phyloP scores from a whole-genome alignment of 1,140 invertebrate genomes.

The Platorchestia sp. region DNA sequence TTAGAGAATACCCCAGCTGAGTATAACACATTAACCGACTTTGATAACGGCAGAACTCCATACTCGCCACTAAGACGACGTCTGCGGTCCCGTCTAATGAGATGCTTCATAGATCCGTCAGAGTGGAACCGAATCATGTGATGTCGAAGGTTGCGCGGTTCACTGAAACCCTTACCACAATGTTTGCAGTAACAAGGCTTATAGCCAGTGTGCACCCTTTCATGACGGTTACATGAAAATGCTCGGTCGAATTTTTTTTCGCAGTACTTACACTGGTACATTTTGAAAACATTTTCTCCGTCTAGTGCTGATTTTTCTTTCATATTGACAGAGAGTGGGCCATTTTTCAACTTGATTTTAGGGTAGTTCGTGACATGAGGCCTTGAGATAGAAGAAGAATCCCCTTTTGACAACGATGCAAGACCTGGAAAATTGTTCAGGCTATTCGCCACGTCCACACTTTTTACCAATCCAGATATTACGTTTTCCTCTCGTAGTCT shows the following conservation, averaged over 20 bases:
- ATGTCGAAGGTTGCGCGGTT: constrained; percentile 72
- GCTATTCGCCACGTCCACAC: neutral
- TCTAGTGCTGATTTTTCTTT: constrained; percentile 22
- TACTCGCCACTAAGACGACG: constrained; percentile 59
- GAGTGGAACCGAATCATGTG: constrained; percentile 72
- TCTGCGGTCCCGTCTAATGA: constrained; percentile 67
- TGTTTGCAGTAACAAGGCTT: constrained; percentile 72
- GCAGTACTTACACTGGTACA: constrained; percentile 71
- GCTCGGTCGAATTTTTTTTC: constrained; percentile 75
- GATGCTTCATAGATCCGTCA: constrained; percentile 70
- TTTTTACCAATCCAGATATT: neutral
- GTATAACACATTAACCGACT: constrained; percentile 33
- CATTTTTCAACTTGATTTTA: neutral
- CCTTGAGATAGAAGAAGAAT: neutral
- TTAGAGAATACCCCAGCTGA: constrained; percentile 36
- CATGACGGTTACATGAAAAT: constrained; percentile 72
- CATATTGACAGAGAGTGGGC: neutral
- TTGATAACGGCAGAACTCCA: constrained; percentile 54
- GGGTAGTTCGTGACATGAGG: neutral
- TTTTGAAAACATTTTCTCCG: constrained; percentile 68
- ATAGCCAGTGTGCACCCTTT: constrained; percentile 71
- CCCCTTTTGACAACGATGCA: neutral
- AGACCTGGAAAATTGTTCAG: neutral
- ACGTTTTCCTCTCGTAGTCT: neutral
- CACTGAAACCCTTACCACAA: constrained; percentile 73